Base-by-base conservation (phyloP, 2,113 vertebrate genomes). In the Carassius gibelio region DNA sequence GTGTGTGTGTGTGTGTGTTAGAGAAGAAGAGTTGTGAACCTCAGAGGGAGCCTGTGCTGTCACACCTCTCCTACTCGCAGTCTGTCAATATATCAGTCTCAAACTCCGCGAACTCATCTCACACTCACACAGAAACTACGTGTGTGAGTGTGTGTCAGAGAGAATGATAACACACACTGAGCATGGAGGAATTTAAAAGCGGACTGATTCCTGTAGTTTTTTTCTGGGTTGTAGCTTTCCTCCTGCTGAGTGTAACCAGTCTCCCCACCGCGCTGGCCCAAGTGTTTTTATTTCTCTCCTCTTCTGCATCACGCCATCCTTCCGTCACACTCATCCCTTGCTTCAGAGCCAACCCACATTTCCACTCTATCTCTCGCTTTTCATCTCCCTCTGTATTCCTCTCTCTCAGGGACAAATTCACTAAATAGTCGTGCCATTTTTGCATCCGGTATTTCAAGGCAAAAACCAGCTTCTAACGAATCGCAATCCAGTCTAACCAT, bases 61-160 rank as follows among this genome's bases (percentile, higher is more conserved):
- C 78, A 84, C 85, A 87, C 88, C 69, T 84, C 85, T 87, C 85
- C 86, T 89, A 87, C 86, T 81, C 84, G 79, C 88, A 76, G 86
- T 83, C 88, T 89, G 88, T 89, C 84, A 84, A 78, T 81, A 82
- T 82, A 82, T 89, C 86, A 86, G 81, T 74, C 52, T 48, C 84
- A 89, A 87, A 84, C 52, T 75, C 52, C 13, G 75, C 78, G 59
- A 87, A 85, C 75, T 77, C 59, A 21, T 62, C 61, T 57, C 55
- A 75, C 85, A 26, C 26, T 57, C 55, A 75, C 57, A 10, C 38
- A 69, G 23, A 71, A 75, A 21, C 23, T 72, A 76, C 52, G 84
- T 81, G 34, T 61, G 50, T 10, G 76, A 34, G 62, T 85, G 84
- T 81, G 50, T 61, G 75, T 17, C 64, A 23, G 62, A 55, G 68